Evolutionary conservation across 2,797 vertebrate species (phyloP), one percentile per base, ranked within the genome.

Genomic region (Gymnopithys bicolor): DNA sequence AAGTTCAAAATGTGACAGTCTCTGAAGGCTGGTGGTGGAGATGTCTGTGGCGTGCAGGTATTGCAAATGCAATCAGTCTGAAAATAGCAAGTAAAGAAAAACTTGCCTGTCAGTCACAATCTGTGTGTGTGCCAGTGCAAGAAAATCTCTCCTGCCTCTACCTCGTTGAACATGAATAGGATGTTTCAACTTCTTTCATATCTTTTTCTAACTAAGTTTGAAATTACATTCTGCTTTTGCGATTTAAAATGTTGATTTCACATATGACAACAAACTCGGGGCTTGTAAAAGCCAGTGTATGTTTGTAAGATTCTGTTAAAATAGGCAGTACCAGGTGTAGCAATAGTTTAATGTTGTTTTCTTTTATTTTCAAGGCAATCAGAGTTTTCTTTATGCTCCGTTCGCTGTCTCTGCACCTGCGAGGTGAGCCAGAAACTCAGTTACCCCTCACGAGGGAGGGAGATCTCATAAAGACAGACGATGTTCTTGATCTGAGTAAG

Each of bases 371-470:
- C 84, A 83, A 99, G 99, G 99, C 99, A 13, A 99, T 99, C 96
- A 98, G 99, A 23, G 99, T 99, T 69, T 99, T 99, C 98, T 99
- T 99, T 96, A 99, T 99, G 99, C 95, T 99, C 85, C 98, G 99
- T 24, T 98, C 99, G 1, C 97, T 99, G 67, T 99, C 99, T 0
- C 98, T 99, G 62, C 98, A 99, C 75, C 98, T 99, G 62, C 98
- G 97, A 92, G 98, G 97, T 24, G 99, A 99, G 94, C 99, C 98
- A 3, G 99, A 99, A 97, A 99, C 98, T 16, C 99, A 99, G 97
- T 95, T 99, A 89, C 99, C 99, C 3, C 98, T 99, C 87, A 99
- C 99, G 0, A 98, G 99, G 78, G 98, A 99, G 2, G 99, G 99
- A 91, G 99, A 99, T 95, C 98, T 99, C 32, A 99, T 99, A 96